phyloP scores from a whole-genome alignment of 2,888 invertebrate species.

The Chrysina gloriosa region DNA sequence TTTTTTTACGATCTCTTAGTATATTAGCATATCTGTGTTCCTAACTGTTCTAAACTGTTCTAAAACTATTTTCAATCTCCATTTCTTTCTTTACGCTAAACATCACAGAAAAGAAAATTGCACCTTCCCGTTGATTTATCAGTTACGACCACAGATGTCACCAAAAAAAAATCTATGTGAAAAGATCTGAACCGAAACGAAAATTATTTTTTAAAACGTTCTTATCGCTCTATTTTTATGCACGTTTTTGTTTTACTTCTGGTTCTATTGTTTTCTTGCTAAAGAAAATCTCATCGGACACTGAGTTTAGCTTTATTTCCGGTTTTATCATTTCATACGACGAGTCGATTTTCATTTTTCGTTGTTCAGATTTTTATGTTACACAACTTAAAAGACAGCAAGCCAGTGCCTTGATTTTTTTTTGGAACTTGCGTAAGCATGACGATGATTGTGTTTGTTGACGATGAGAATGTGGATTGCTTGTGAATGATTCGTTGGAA shows the following conservation, averaged over 20 bases:
- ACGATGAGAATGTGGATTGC: not conserved
- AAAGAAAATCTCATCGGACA: conserved; percentile 47
- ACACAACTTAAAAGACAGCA: conserved; percentile 46
- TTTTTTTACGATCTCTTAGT: conserved; percentile 45
- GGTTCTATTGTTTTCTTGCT: not conserved
- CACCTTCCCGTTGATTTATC: conserved; percentile 31
- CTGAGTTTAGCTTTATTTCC: conserved; percentile 46
- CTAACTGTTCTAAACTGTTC: conserved; percentile 51
- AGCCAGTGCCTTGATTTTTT: not conserved
- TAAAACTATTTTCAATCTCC: not conserved
- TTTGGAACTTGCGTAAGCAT: not conserved
- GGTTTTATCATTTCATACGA: conserved; percentile 51
- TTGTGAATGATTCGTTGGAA: not conserved
- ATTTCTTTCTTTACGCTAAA: not conserved
- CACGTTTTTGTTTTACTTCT: conserved; percentile 46
- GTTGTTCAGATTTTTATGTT: conserved; percentile 49
- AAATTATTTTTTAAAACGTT: conserved; percentile 49
- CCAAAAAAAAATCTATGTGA: not conserved
- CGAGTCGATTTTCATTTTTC: conserved; percentile 16
- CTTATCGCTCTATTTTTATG: conserved; percentile 49
- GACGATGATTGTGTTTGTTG: not conserved
- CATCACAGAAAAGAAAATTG: conserved; percentile 9
- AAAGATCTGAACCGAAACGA: conserved; percentile 35
- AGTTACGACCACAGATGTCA: conserved; percentile 55
- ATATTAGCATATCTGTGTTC: conserved; percentile 57